Base-by-base conservation (phyloP, 1,140 invertebrate genomes). In the Meloidogyne exigua region DNA sequence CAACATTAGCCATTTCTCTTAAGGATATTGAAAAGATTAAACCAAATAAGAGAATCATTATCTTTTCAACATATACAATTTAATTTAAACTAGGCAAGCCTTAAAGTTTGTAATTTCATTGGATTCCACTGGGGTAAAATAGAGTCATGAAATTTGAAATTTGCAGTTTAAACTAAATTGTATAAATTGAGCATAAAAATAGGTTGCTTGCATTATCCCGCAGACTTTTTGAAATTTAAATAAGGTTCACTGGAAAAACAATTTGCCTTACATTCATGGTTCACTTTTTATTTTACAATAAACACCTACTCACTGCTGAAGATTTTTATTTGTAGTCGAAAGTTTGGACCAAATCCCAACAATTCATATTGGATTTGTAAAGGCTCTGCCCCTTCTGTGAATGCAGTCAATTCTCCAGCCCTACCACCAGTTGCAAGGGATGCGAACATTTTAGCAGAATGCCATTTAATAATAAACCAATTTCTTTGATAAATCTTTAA, bases 401-500 rank as follows among this genome's bases (percentile, higher is more conserved):
- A 26, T n/a, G 81, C 68, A 72, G 69, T 1, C 21, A 79, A 21
- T 62, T 36, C 32, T 21, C 28, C 42, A 62, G 44, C 68, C 77
- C 9, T 79, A 36, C 70, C 70, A 15, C 79, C 82, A 18, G 63
- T n/a, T 71, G 81, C 76, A n/a, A 84, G 66, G 23, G 49, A 69
- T 21, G 80, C 81, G 69, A 81, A 82, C 1, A 74, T 84, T 67
- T 84, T 82, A 18, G 68, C 67, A 23, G 83, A 68, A 63, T 82
- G 64, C 69, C 81, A 84, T 73, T 84, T 78, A 13, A 82, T 13
- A 80, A 82, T 76, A 39, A 84, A 82, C 80, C 83, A 72, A 68
- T 82, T 79, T 25, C 81, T n/a, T 75, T 82, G 81, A 69, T 84
- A 82, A 63, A 84, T 75, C 81, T 82, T 42, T 72, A 81, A 63